A percentile compares a stretch with the other conserved stretches of the same genome.
Evolutionary conservation across 2,113 vertebrate species (phyloP).

Genomic region (Lampris megalopsis): DNA sequence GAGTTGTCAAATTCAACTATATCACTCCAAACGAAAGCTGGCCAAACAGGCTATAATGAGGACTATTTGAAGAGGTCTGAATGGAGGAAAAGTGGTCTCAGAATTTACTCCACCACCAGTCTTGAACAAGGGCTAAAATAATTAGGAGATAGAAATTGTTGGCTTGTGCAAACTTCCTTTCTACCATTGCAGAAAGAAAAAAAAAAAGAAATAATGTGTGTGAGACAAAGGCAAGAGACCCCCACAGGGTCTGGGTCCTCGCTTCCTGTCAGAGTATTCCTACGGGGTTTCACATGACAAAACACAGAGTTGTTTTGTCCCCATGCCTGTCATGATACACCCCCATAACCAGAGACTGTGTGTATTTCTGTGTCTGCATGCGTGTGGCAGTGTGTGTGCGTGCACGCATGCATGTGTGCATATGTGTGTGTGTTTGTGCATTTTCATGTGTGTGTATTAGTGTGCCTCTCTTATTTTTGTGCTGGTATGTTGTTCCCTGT

Average conservation of each 20-base stretch:
- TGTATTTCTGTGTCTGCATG: constrained; percentile 61
- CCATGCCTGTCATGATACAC: constrained; percentile 86
- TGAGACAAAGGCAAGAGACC: constrained; percentile 86
- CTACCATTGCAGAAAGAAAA: constrained; percentile 81
- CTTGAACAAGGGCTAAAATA: constrained; percentile 83
- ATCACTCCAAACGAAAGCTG: constrained; percentile 1
- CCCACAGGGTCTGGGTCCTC: constrained; percentile 84
- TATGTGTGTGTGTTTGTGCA: constrained; percentile 55
- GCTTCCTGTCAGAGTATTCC: constrained; percentile 88
- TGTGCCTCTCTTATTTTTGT: constrained; percentile 50
- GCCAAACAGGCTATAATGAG: constrained; percentile 37
- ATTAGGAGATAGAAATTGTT: constrained; percentile 84
- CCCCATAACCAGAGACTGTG: constrained; percentile 83
- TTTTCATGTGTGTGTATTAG: not conserved
- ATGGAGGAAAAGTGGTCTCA: constrained; percentile 50
- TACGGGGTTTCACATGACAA: constrained; percentile 90
- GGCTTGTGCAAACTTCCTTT: constrained; percentile 85
- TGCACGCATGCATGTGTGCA: constrained; percentile 24
- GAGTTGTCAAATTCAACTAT: constrained; percentile 15
- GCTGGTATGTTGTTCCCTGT: constrained; percentile 86
- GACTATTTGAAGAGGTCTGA: constrained; percentile 50
- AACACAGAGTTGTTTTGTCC: constrained; percentile 90
- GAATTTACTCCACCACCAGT: constrained; percentile 73
- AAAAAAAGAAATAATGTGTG: constrained; percentile 84
- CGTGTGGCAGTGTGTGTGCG: not conserved